phyloP scores from a whole-genome alignment of 2,888 invertebrate species.

The Ophion slaviceki region DNA sequence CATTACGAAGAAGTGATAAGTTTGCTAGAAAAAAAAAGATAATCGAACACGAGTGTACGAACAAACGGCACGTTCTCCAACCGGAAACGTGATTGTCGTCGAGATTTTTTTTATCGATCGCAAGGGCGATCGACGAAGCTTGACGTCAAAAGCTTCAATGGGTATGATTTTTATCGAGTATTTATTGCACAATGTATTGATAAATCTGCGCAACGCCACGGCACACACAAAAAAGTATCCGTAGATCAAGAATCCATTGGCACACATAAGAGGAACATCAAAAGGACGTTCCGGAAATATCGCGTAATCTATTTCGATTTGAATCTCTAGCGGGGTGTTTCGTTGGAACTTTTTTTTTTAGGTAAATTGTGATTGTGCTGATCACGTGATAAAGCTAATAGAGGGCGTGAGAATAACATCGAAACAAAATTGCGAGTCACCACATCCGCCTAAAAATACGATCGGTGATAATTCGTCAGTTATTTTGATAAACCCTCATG shows the following conservation, averaged over 20 bases:
- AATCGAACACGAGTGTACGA: too few species aligned
- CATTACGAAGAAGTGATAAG: too few species aligned
- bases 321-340: too few species aligned
- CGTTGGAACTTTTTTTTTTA: too few species aligned
- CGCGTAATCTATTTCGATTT: background rate
- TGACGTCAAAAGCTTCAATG: background rate
- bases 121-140: background rate
- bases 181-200: background rate
- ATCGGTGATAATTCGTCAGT: background rate
- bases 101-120: too few species aligned
- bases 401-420: too few species aligned
- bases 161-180: background rate
- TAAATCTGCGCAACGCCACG: background rate
- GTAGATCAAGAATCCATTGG: background rate
- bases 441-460: background rate
- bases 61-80: too few species aligned
- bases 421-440: background rate
- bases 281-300: background rate
- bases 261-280: background rate
- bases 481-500: background rate
- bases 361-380: too few species aligned
- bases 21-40: too few species aligned
- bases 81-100: too few species aligned
- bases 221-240: background rate
- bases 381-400: too few species aligned